Evolutionary conservation across 2,888 invertebrate genomes (phyloP).

Genomic region (Pseudococcus jackbeardsleyi): DNA sequence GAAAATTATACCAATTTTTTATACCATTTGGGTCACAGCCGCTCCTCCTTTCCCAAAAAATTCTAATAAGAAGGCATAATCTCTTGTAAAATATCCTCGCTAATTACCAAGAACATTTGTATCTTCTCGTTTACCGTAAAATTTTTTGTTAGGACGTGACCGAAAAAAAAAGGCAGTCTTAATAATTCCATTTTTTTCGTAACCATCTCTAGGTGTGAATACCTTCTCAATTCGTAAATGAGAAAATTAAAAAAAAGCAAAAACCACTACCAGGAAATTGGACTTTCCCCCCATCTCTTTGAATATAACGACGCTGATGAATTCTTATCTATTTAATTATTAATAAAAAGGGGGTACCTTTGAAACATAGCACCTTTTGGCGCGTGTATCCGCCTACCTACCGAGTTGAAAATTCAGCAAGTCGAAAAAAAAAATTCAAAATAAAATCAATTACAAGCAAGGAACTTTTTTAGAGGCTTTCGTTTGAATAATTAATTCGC

Average conservation of each 20-base stretch:
- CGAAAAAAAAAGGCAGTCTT: neutral
- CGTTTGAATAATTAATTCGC: conserved; percentile 26
- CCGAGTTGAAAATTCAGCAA: neutral
- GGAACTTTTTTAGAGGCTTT: neutral
- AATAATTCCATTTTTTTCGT: neutral
- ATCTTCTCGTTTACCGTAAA: neutral
- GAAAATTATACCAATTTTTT: neutral
- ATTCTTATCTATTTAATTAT: conserved; percentile 19
- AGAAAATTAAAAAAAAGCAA: neutral
- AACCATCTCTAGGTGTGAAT: neutral
- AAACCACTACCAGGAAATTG: conserved; percentile 20
- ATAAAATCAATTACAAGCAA: conserved; percentile 9
- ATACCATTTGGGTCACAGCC: neutral
- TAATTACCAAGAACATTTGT: conserved; percentile 4
- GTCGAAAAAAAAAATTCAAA: neutral
- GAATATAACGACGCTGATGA: neutral
- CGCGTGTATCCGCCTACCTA: neutral
- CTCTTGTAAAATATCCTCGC: conserved; percentile 1
- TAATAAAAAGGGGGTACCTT: neutral
- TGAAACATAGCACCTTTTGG: neutral
- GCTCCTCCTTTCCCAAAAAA: neutral
- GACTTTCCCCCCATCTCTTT: neutral
- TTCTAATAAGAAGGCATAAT: neutral
- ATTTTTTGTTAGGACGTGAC: neutral
- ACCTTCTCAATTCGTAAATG: neutral